These are phyloP conservation scores for Rhynchophorus ferrugineus DNA, from an alignment of 1,140 invertebrate genomes.

Conservation along the genomic window DNA sequence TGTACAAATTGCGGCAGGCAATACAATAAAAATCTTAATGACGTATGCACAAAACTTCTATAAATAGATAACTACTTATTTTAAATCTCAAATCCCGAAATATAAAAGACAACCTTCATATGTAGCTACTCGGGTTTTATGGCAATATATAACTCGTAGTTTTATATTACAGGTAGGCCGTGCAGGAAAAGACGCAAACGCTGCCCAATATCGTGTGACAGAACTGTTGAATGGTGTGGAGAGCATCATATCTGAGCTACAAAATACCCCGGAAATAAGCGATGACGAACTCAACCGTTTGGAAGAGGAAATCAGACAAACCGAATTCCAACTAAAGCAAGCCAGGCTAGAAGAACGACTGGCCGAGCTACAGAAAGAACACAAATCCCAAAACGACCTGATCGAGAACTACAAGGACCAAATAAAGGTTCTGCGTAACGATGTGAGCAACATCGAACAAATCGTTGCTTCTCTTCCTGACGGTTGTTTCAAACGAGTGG, in stretches of 20 bases:
- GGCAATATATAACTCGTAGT: too few relatives aligned
- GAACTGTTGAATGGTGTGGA: constrained; percentile 72
- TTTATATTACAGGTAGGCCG: constrained; percentile 72
- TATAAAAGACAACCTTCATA: too few relatives aligned
- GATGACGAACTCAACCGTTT: constrained; percentile 59
- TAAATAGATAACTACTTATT: too few relatives aligned
- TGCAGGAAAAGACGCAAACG: constrained; percentile 72
- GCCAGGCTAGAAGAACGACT: constrained; percentile 72
- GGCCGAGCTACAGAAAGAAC: constrained; percentile 59
- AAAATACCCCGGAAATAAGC: constrained; percentile 70
- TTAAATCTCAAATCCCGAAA: too few relatives aligned
- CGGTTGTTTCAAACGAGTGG: constrained; percentile 58
- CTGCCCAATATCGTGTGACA: constrained; percentile 71
- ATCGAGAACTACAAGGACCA: constrained; percentile 79
- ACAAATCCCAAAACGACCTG: constrained; percentile 66
- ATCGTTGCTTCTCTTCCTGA: constrained; percentile 75
- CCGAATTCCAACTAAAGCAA: constrained; percentile 63
- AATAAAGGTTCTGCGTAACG: constrained; percentile 59
- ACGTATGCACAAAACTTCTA: too few relatives aligned
- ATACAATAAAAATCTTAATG: too few relatives aligned
- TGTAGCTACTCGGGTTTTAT: too few relatives aligned
- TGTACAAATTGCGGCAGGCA: too few relatives aligned
- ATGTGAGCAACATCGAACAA: constrained; percentile 81
- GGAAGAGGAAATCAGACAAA: constrained; percentile 63
- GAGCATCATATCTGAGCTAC: constrained; percentile 71